Base-by-base conservation (phyloP, 1,140 invertebrate species). In the Drosophila murphyi region DNA sequence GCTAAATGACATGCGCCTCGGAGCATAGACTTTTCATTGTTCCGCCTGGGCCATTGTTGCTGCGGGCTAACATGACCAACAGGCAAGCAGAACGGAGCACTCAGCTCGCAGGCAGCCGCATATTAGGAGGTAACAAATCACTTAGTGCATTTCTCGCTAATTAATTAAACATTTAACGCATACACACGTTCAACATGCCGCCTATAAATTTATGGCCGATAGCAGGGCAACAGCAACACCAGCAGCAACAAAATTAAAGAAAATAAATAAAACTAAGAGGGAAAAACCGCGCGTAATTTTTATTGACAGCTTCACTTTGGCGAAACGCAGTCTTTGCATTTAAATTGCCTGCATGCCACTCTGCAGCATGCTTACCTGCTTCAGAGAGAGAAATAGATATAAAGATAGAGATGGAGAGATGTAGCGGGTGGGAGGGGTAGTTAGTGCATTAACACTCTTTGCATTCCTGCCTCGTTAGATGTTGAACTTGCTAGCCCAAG, bases 141-240 rank as follows among this genome's bases (percentile, higher is more conserved):
- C 61, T 78, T 69, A 73, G 67, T 73, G 67, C 51, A 72, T 77
- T 78, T 64, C 52, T 61, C 57, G 55, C 80, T 83, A 88, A 88
- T 87, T 87, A 88, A 87, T 80, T 80, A 83, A 88, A 77, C 80
- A 88, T 89, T 88, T 85, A 88, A 79, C 80, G 76, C 83, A 79
- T 60, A 77, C 70, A 88, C 72, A 78, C 65, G 64, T 63, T 80
- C 60, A 65, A 82, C 48, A 68, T 10, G 54, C 62, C 37, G 65
- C 37, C 70, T 48, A 80, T 78, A 75, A 88, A 88, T 88, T 89
- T 78, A 78, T 88, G 45, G 67, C 62, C 55, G 37, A 54, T 41
- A 71, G n/a, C 45, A 52, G 34, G 45, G 10, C 10, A 43, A 43
- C 3, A 4, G n/a, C 28, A 7, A 51, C 32, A 34, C 12, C n/a